Evolutionary conservation across 2,113 vertebrate genomes (phyloP).

Genomic region (Mormoops blainvillei): DNA sequence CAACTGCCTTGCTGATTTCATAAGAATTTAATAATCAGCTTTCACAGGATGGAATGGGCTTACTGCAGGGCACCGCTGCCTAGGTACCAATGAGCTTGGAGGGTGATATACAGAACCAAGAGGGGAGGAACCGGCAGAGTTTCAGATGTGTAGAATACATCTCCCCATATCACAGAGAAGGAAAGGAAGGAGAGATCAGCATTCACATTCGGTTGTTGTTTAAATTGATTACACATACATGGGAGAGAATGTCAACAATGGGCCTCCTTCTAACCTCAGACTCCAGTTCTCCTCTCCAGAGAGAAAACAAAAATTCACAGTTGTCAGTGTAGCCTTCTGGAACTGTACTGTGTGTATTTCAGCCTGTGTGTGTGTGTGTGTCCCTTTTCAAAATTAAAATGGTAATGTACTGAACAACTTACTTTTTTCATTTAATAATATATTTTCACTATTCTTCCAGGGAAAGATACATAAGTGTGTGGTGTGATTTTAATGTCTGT

Average conservation of each 20-base stretch:
- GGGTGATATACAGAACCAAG: not conserved
- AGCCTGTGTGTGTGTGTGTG: not conserved
- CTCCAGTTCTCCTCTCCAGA: not conserved
- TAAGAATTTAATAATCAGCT: not conserved
- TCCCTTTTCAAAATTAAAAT: constrained; percentile 31
- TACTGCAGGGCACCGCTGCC: not conserved
- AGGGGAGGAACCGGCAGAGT: fast-evolving
- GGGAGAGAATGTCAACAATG: not conserved
- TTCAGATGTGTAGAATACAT: not conserved
- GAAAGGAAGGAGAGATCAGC: not conserved
- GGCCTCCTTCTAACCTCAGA: not conserved
- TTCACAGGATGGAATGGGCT: not conserved
- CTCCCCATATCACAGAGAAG: not conserved
- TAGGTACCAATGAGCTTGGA: not conserved
- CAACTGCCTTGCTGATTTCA: not conserved
- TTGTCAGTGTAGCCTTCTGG: not conserved
- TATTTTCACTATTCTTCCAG: not conserved
- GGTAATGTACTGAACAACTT: not conserved
- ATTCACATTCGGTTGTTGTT: not conserved
- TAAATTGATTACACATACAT: not conserved
- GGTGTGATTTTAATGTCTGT: not conserved
- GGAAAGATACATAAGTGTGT: not conserved
- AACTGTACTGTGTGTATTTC: not conserved
- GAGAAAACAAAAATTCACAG: not conserved
- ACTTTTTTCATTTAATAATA: not conserved